These are phyloP conservation scores for Ammodytes dubius DNA, from an alignment of 2,113 vertebrate genomes.

Conservation along the genomic window DNA sequence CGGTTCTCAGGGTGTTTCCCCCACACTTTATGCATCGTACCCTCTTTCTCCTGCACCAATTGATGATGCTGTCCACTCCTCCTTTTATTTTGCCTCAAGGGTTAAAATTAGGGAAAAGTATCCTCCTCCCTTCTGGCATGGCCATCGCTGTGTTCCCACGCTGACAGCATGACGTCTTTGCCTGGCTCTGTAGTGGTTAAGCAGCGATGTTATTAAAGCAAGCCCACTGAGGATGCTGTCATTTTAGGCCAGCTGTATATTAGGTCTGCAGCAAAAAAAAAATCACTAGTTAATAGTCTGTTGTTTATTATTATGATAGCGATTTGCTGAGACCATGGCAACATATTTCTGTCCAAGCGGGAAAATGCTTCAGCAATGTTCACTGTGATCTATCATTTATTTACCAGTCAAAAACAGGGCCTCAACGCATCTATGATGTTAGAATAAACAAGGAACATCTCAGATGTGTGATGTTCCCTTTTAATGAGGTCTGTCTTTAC, in stretches of 20 bases:
- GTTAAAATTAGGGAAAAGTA: slow-evolving; percentile 60
- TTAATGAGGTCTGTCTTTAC: slow-evolving; percentile 14
- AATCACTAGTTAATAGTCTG: slow-evolving; percentile 59
- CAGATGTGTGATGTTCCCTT: slow-evolving; percentile 17
- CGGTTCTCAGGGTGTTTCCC: slow-evolving; percentile 43
- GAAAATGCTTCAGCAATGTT: slow-evolving; percentile 3
- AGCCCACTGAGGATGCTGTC: slow-evolving; percentile 72
- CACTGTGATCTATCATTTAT: slow-evolving; percentile 6
- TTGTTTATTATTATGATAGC: slow-evolving; percentile 68
- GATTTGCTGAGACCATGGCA: slow-evolving; percentile 63
- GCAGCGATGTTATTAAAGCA: slow-evolving; percentile 67
- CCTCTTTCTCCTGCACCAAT: slow-evolving; percentile 41
- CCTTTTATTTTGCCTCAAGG: slow-evolving; percentile 29
- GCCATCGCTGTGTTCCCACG: slow-evolving; percentile 70
- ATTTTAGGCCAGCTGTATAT: slow-evolving; percentile 71
- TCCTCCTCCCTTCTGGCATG: slow-evolving; percentile 64
- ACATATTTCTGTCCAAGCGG: slow-evolving; percentile 37
- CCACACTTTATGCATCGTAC: slow-evolving; percentile 35
- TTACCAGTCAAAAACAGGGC: neutral
- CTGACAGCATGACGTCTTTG: slow-evolving; percentile 76
- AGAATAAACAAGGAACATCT: slow-evolving; percentile 16
- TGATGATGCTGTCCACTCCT: slow-evolving; percentile 50
- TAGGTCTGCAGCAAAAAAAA: slow-evolving; percentile 57
- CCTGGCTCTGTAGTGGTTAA: slow-evolving; percentile 74
- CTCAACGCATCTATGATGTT: slow-evolving; percentile 14